phyloP scores from a whole-genome alignment of 2,888 invertebrate species.

The Torymus auratus region DNA sequence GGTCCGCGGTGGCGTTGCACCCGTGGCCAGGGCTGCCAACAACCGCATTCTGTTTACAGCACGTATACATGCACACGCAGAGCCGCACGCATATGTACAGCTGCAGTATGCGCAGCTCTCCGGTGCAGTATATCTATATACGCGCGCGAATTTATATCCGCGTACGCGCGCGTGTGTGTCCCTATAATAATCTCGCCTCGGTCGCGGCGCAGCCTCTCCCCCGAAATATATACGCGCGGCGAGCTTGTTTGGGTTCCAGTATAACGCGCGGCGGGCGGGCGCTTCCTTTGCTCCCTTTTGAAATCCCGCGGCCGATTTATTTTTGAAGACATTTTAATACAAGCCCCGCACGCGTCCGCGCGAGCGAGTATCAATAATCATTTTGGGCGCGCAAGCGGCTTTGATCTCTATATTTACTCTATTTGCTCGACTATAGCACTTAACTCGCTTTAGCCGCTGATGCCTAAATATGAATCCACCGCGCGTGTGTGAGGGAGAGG shows the following conservation, averaged over 20 bases:
- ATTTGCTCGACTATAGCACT: slow-evolving; percentile 39
- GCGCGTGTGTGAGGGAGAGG: too few relatives aligned
- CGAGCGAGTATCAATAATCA: slow-evolving; percentile 46
- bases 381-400: neutral
- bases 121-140: too few relatives aligned
- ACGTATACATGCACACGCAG: slow-evolving; percentile 58
- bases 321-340: slow-evolving; percentile 46
- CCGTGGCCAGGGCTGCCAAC: slow-evolving; percentile 73
- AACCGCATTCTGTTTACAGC: slow-evolving; percentile 72
- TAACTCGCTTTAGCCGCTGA: neutral
- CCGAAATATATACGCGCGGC: slow-evolving; percentile 25
- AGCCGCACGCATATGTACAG: neutral
- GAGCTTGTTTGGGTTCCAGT: slow-evolving; percentile 27
- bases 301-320: slow-evolving; percentile 17
- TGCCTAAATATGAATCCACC: too few relatives aligned
- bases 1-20: slow-evolving; percentile 76
- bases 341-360: neutral
- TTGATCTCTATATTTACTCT: slow-evolving; percentile 47
- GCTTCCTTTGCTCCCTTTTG: slow-evolving; percentile 1
- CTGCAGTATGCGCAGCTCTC: too few relatives aligned
- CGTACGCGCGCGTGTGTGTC: neutral
- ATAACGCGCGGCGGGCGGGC: neutral
- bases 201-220: neutral
- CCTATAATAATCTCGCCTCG: slow-evolving; percentile 7
- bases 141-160: slow-evolving; percentile 17